Evolutionary conservation across 2,888 invertebrate genomes (phyloP).

Genomic region (Pterostichus niger): DNA sequence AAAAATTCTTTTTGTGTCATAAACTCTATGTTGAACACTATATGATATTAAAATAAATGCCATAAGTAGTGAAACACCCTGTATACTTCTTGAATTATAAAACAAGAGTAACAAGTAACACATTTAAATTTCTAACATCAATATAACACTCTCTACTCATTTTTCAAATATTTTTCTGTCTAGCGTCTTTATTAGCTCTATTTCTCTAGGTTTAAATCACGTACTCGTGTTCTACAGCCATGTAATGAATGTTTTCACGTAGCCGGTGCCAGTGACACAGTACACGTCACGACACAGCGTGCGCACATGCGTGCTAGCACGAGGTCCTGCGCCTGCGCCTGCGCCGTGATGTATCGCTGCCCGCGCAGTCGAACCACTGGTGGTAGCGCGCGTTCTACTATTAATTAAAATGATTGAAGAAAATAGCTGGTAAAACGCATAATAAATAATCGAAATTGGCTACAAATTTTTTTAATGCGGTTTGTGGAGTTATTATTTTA

Average conservation of each 20-base stretch:
- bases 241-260: constrained; percentile 57
- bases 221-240: constrained; percentile 19
- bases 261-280: neutral
- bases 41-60: too few species aligned
- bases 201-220: constrained; percentile 30
- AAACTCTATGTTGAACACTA: too few species aligned
- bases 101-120: too few species aligned
- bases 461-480: constrained; percentile 59
- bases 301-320: constrained; percentile 25
- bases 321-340: constrained; percentile 25
- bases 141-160: constrained; percentile 1
- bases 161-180: constrained; percentile 31
- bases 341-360: constrained; percentile 38
- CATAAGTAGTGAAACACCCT: too few species aligned
- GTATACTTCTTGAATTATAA: too few species aligned
- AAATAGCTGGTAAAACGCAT: constrained; percentile 50
- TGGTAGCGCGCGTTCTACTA: constrained; percentile 51
- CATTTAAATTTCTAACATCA: neutral
- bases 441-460: constrained; percentile 63
- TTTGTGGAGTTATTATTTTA: constrained; percentile 22
- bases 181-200: constrained; percentile 40
- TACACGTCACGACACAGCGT: neutral
- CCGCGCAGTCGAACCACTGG: constrained; percentile 41
- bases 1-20: too few species aligned
- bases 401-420: constrained; percentile 63